Evolutionary conservation across 2,797 vertebrate genomes (phyloP), one percentile per base, ranked within the genome.

Genomic region (Gymnocypris eckloni): DNA sequence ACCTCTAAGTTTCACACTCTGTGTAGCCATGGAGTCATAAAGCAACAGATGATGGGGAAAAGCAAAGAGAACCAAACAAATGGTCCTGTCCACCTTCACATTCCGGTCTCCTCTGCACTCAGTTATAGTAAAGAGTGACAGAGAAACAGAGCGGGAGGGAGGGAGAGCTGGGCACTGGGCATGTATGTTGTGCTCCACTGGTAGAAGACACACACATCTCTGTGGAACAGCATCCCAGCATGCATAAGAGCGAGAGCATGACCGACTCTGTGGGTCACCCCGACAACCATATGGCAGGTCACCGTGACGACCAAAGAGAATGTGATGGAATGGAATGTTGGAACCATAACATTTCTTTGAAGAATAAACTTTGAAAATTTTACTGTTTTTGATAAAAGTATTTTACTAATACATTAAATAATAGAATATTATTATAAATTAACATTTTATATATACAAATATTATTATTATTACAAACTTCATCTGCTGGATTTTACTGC

Each of bases 1-100:
- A 95, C 95, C 95, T 95, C 94, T 85, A 56, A 94, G 92, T 86
- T 86, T 93, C 50, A 93, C 89, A 81, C 92, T 92, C 64, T 73
- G 50, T 59, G 92, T 90, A 80, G 94, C 92, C 95, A 96, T 95
- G 79, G 87, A 89, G 86, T 78, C 85, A 50, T 59, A 59, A 59
- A 66, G 81, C 85, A 85, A 50, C 37, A 64, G 82, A 66, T 84
- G 54, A 39, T 75, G 84, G 39, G 86, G 18, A 72, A 22, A 39
- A 28, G 33, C 83, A 69, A 56, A 85, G 61, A 90, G 78, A 90
- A 89, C 87, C 59, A 69, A 66, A 80, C 48, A 81, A 82, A 86
- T 67, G 77, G 12, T 70, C 41, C 18, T 41, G 37, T 69, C 33
- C 79, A 88, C 69, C 80, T 73, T 81, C 79, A 89, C 90, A 92